A percentile compares a stretch with the other conserved stretches of the same genome.
Conservation (phyloP, 2,113 vertebrate genomes). For the Argyrosomus japonicus region DNA sequence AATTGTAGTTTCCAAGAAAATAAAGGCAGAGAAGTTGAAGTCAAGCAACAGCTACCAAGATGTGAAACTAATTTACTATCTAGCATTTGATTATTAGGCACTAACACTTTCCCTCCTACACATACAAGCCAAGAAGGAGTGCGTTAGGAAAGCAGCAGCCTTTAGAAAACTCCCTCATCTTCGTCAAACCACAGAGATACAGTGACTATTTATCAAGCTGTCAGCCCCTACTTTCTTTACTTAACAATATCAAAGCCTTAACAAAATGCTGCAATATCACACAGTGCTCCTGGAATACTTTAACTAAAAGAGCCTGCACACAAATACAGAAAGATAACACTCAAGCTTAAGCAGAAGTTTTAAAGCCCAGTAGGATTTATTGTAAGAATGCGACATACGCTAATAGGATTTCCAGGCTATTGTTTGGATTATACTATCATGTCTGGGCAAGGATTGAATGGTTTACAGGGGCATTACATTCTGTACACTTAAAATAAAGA, state of each 20-base stretch:
- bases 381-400: slow-evolving; percentile 16
- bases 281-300: slow-evolving; percentile 17
- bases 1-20: slow-evolving; percentile 22
- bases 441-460: slow-evolving; percentile 35
- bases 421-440: slow-evolving; percentile 61
- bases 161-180: slow-evolving; percentile 26
- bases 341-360: slow-evolving; percentile 38
- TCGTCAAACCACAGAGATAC: slow-evolving; percentile 16
- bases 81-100: slow-evolving; percentile 32
- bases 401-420: slow-evolving; percentile 60
- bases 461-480: slow-evolving; percentile 44
- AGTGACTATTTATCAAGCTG: slow-evolving; percentile 49
- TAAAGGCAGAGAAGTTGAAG: slow-evolving; percentile 11
- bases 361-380: slow-evolving; percentile 46
- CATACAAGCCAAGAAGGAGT: not conserved
- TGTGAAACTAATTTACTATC: slow-evolving; percentile 45
- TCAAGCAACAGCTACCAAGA: slow-evolving; percentile 9
- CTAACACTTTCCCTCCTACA: slow-evolving; percentile 25
- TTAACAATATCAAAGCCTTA: slow-evolving; percentile 15
- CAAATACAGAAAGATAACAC: slow-evolving; percentile 33
- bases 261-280: slow-evolving; percentile 35
- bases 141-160: slow-evolving; percentile 16
- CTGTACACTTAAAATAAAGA: slow-evolving; percentile 15
- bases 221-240: slow-evolving; percentile 31
- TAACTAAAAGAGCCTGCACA: not conserved